Evolutionary conservation across 2,888 invertebrate species (phyloP).

Genomic region (Trilocha varians): DNA sequence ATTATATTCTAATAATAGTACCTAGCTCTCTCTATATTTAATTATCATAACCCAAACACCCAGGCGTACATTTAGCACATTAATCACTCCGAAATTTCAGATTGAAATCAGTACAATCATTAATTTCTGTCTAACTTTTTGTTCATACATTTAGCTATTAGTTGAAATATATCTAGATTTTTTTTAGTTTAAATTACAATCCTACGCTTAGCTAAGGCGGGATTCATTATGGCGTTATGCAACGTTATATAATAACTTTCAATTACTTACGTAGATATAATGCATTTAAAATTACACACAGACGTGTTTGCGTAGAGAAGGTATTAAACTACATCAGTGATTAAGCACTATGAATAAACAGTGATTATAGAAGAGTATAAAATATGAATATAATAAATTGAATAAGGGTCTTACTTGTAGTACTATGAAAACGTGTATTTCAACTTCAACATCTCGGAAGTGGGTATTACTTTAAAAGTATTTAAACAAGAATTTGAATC

Average conservation of each 20-base stretch:
- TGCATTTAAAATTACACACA: background rate
- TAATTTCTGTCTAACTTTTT: background rate
- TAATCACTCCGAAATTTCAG: background rate
- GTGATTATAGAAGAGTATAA: no score
- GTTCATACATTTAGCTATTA: background rate
- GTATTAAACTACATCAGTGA: no score
- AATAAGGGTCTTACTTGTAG: no score
- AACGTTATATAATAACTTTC: background rate
- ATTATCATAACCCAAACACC: background rate
- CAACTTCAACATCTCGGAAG: no score
- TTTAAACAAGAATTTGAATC: no score
- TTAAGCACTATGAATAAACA: no score
- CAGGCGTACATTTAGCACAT: background rate
- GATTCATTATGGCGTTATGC: background rate
- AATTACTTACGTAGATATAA: background rate
- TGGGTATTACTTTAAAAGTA: no score
- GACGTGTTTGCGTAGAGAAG: background rate
- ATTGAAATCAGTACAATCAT: background rate
- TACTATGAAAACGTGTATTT: no score
- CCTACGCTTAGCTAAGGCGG: background rate
- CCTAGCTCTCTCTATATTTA: background rate
- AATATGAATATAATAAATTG: no score
- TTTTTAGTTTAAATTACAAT: background rate
- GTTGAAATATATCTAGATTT: background rate
- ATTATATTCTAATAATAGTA: background rate